Percentiles rank a stretch among this genome's conserved stretches.
phyloP scores from a whole-genome alignment of 2,888 invertebrate species.

The Leptinotarsa tumamoca region DNA sequence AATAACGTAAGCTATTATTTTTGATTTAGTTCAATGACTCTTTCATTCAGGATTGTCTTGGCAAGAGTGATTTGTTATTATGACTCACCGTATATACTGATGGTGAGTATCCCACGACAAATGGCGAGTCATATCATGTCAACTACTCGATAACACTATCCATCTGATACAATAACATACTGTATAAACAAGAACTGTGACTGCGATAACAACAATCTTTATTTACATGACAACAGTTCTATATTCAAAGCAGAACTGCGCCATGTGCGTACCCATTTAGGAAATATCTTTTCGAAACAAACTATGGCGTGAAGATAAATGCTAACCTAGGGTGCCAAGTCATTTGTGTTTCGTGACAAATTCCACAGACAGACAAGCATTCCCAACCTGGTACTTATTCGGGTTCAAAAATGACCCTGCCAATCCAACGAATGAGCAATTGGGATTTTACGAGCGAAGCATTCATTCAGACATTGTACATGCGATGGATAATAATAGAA shows the following conservation, averaged over 20 bases:
- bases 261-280: constrained; percentile 15
- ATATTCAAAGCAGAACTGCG: constrained; percentile 5
- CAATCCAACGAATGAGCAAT: constrained; percentile 27
- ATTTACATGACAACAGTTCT: constrained; percentile 1
- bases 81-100: too few species aligned
- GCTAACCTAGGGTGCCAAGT: constrained; percentile 26
- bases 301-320: constrained; percentile 15
- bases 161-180: background rate
- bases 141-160: background rate
- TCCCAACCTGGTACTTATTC: constrained; percentile 15
- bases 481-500: constrained; percentile 43
- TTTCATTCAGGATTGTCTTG: too few species aligned
- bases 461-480: constrained; percentile 36
- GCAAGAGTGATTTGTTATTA: too few species aligned
- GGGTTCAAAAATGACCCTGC: constrained; percentile 21
- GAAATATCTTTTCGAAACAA: constrained; percentile 2
- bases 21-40: too few species aligned
- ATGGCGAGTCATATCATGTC: background rate
- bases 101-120: background rate
- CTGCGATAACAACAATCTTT: background rate
- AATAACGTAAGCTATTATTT: too few species aligned
- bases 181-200: too few species aligned
- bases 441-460: constrained; percentile 36
- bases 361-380: constrained; percentile 31
- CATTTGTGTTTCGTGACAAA: constrained; percentile 34